These are phyloP conservation scores for Pseudochirops cupreus DNA, from an alignment of 2,797 vertebrate species.

Conservation along the genomic window DNA sequence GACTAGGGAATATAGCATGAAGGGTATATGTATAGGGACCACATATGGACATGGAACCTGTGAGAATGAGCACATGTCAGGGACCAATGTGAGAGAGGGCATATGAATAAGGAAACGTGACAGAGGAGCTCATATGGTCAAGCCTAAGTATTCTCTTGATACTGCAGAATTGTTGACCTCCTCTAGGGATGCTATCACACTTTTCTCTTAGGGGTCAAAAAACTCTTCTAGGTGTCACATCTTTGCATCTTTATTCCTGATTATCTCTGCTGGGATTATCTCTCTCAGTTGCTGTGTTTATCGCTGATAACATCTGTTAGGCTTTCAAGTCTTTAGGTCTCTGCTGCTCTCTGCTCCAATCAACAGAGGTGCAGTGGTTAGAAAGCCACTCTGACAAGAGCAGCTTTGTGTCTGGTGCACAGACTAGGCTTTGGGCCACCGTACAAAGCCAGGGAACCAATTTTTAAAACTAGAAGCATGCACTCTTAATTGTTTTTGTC, in stretches of 20 bases:
- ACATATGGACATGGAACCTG: not conserved
- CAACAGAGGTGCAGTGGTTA: too few relatives aligned
- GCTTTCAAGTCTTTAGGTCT: not conserved
- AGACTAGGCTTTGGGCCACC: too few relatives aligned
- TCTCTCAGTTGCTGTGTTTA: not conserved
- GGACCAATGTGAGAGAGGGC: not conserved
- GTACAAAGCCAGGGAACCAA: not conserved
- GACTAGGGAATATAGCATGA: not conserved
- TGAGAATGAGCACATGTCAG: not conserved
- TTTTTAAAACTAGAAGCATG: not conserved
- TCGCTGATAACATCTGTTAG: not conserved
- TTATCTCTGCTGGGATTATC: not conserved
- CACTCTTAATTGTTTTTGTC: not conserved
- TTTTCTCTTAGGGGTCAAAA: not conserved
- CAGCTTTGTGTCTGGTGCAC: too few relatives aligned
- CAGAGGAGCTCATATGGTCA: not conserved
- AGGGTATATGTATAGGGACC: not conserved
- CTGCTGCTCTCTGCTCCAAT: too few relatives aligned
- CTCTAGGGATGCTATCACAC: not conserved
- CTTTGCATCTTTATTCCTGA: not conserved
- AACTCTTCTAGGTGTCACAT: not conserved
- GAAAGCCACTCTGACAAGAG: too few relatives aligned
- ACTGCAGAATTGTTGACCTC: not conserved
- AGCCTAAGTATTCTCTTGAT: not conserved
- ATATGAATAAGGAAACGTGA: not conserved